Conservation (phyloP, 2,888 invertebrate species). For the Allygus modestus region DNA sequence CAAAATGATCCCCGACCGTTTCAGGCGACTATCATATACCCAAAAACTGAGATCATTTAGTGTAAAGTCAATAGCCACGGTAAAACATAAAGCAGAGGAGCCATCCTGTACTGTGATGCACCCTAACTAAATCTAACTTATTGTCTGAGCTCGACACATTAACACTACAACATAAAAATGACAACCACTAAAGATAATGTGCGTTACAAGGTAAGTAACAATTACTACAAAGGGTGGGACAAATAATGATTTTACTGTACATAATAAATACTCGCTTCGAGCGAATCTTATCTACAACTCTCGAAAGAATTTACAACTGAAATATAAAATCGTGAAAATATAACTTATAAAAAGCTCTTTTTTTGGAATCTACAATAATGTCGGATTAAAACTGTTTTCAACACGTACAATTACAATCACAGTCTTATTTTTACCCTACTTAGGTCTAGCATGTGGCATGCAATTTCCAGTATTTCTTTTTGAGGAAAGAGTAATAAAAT, state of each 20-base stretch:
- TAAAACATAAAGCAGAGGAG: conserved; percentile 26
- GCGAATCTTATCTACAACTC: conserved; percentile 45
- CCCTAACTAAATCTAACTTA: conserved; percentile 48
- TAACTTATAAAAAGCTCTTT: conserved; percentile 20
- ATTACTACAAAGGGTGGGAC: conserved; percentile 44
- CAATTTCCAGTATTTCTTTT: conserved; percentile 1
- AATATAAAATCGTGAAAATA: conserved; percentile 36
- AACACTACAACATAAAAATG: conserved; percentile 40
- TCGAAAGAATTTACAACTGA: conserved; percentile 15
- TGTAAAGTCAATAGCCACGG: conserved; percentile 23
- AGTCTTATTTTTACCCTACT: conserved; percentile 32
- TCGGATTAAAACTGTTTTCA: conserved; percentile 42
- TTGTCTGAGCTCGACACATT: conserved; percentile 46
- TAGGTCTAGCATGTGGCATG: conserved; percentile 48
- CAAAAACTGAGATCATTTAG: conserved; percentile 52
- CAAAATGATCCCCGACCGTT: conserved; percentile 25
- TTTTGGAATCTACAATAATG: not conserved
- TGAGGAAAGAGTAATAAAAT: not conserved
- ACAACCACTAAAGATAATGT: conserved; percentile 39
- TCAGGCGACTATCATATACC: conserved; percentile 8
- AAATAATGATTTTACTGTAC: conserved; percentile 48
- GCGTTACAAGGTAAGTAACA: conserved; percentile 41
- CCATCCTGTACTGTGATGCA: conserved; percentile 38
- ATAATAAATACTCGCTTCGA: conserved; percentile 52
- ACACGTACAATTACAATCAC: conserved; percentile 49